Conservation (phyloP, 2,888 invertebrate species). For the Encarsia formosa region DNA sequence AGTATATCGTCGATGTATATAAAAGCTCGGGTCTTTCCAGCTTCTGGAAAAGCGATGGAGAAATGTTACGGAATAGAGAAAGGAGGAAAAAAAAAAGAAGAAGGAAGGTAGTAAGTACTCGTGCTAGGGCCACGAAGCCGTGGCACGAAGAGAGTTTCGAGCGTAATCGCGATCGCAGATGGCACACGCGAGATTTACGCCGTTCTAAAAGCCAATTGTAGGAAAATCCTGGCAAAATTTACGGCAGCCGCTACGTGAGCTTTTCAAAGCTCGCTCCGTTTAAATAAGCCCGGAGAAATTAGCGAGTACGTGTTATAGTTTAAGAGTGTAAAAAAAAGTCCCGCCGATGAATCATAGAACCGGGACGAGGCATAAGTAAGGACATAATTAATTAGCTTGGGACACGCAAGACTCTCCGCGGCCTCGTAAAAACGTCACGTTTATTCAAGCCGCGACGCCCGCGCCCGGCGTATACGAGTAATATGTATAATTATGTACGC, state of each 20-base stretch:
- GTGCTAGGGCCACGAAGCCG: too few species aligned
- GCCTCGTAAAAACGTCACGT: slow-evolving; percentile 44
- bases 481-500: slow-evolving; percentile 11
- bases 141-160: background rate
- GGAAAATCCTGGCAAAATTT: slow-evolving; percentile 30
- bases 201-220: slow-evolving; percentile 35
- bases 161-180: background rate
- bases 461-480: slow-evolving; percentile 30
- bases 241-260: slow-evolving; percentile 20
- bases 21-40: background rate
- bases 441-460: too few species aligned
- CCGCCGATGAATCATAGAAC: slow-evolving; percentile 38
- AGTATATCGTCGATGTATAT: too few species aligned
- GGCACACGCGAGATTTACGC: slow-evolving; percentile 30
- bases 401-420: slow-evolving; percentile 39
- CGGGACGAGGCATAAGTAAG: slow-evolving; percentile 32
- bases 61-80: too few species aligned
- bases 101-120: too few species aligned
- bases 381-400: slow-evolving; percentile 44
- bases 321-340: slow-evolving; percentile 22
- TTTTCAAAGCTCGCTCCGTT: background rate
- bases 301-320: too few species aligned
- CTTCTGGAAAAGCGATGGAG: too few species aligned
- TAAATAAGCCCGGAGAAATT: background rate
- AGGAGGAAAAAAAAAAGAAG: background rate